Base-by-base conservation (phyloP, 2,113 vertebrate species). In the Panurus biarmicus region DNA sequence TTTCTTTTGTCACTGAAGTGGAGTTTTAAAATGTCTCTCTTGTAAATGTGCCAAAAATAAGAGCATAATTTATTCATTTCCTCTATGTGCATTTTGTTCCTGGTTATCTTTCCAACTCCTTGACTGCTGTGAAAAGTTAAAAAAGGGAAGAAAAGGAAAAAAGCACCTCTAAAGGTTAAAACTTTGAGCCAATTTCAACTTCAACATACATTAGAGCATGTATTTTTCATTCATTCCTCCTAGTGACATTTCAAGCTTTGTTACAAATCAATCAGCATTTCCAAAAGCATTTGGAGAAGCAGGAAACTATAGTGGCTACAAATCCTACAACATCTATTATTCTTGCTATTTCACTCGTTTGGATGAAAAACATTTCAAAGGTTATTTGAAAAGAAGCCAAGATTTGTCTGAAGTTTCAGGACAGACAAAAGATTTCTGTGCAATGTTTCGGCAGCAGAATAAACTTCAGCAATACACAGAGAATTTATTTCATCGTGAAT, bases 181-280 rank as follows among this genome's bases (percentile, higher is more conserved):
- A 93, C 93, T 94, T 87, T 26, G 95, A 90, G 89, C 83, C 87
- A 92, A 35, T 89, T 94, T 89, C 74, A 45, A 53, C 86, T 86
- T 81, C 61, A 66, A 50, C 70, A 53, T 47, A 75, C 77, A 70
- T 87, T 35, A 57, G 44, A 85, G 40, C 21, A 65, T 31, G 57
- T 75, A 64, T 89, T 92, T 92, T 87, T 89, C 91, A 89, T 90
- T 89, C 91, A 65, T 87, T 83, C 65, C 90, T 96, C 83, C 84
- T 35, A 54, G 81, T 89, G 95, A 92, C 94, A 92, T 96, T 95
- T 94, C 77, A 85, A 72, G 94, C 94, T 91, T 92, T 95, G 94
- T 89, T 92, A 89, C 86, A 92, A 94, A 96, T 94, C 93, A 92
- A 90, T 94, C 94, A 92, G 85, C 90, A 66, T 88, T 95, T 96